Conservation (phyloP, 2,888 invertebrate genomes). For the Metopia argyrocephala region DNA sequence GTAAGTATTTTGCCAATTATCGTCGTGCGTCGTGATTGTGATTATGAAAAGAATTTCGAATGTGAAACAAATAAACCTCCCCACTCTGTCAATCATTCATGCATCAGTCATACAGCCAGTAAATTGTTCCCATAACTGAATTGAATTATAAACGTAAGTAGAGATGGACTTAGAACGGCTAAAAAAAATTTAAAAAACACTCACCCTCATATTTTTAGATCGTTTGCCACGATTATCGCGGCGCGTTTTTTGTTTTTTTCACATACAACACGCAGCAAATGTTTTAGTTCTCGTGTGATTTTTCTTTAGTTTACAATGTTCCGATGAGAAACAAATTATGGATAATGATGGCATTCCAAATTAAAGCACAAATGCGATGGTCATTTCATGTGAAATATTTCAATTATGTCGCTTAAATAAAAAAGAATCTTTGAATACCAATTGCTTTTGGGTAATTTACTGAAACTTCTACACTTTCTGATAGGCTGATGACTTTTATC, state of each 20-base stretch:
- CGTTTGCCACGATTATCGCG: constrained; percentile 46
- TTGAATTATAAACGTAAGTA: constrained; percentile 27
- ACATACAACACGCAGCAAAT: constrained; percentile 66
- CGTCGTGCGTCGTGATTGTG: constrained; percentile 51
- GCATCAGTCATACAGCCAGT: not conserved
- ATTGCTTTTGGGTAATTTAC: not conserved
- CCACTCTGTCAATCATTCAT: constrained; percentile 20
- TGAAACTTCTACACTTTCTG: not conserved
- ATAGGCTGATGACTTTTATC: no score
- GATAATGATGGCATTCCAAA: constrained; percentile 45
- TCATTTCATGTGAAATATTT: constrained; percentile 52
- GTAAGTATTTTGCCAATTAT: constrained; percentile 41
- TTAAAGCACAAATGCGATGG: constrained; percentile 17
- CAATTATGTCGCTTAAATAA: constrained; percentile 7
- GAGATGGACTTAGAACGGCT: constrained; percentile 1
- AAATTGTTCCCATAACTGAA: constrained; percentile 21
- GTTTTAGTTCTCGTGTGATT: constrained; percentile 75
- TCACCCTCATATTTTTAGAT: constrained; percentile 58
- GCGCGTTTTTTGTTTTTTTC: constrained; percentile 34
- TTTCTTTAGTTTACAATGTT: constrained; percentile 63
- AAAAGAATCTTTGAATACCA: not conserved
- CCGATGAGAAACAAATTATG: constrained; percentile 62
- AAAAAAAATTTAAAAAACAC: constrained; percentile 16
- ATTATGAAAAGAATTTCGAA: constrained; percentile 28
- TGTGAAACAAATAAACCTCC: constrained; percentile 38